These are phyloP conservation scores for Misgurnus mizolepis DNA, from an alignment of 2,113 vertebrate genomes.

Conservation along the genomic window DNA sequence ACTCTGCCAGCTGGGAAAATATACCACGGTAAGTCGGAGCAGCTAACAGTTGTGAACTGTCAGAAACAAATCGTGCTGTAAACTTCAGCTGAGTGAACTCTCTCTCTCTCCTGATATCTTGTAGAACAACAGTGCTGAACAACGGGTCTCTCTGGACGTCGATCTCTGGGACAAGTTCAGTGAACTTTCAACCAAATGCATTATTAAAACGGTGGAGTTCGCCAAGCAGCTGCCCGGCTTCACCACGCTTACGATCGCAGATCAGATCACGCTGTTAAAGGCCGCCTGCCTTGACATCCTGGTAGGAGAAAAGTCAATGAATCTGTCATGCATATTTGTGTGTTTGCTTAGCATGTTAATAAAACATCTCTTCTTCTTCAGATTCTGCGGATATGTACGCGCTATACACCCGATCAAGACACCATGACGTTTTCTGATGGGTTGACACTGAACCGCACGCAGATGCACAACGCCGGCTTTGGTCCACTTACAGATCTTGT, in stretches of 20 bases:
- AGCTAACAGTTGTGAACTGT: background rate
- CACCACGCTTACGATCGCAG: slow-evolving; percentile 72
- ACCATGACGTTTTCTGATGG: slow-evolving; percentile 94
- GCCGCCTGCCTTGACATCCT: slow-evolving; percentile 76
- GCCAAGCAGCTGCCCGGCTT: slow-evolving; percentile 76
- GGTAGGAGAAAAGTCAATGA: slow-evolving; percentile 57
- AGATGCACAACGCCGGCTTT: slow-evolving; percentile 79
- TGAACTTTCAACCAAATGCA: slow-evolving; percentile 76
- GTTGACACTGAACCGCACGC: slow-evolving; percentile 87
- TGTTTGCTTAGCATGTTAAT: too few relatives aligned
- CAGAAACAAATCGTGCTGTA: background rate
- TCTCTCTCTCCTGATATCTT: background rate
- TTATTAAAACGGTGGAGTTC: slow-evolving; percentile 77
- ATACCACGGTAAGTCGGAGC: slow-evolving; percentile 69
- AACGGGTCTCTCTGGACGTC: slow-evolving; percentile 72
- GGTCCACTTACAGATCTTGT: slow-evolving; percentile 74
- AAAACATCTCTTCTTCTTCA: slow-evolving; percentile 28
- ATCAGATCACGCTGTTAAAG: slow-evolving; percentile 78
- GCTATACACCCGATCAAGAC: slow-evolving; percentile 76
- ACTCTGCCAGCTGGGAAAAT: slow-evolving; percentile 74
- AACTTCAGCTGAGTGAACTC: background rate
- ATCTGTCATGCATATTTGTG: background rate
- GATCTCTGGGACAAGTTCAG: slow-evolving; percentile 78
- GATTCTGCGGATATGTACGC: slow-evolving; percentile 76
- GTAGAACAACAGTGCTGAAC: slow-evolving; percentile 72